Evolutionary conservation across 2,888 invertebrate genomes (phyloP), one percentile per base, ranked within the genome.

Genomic region (Cryptocheilus praepositus): DNA sequence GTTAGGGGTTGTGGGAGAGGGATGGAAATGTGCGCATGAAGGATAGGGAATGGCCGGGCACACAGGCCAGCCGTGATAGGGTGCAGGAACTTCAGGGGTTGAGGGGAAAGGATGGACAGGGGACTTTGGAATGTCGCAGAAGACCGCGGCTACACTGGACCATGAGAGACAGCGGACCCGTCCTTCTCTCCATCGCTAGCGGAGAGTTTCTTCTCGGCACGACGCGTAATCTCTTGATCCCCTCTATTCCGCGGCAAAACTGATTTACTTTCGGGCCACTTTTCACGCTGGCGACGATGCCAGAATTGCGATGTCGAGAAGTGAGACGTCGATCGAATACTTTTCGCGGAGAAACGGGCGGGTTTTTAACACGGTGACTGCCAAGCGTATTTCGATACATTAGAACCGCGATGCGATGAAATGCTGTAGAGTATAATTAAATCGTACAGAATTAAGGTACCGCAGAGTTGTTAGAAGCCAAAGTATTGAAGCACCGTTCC

Each of bases 1-100:
- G 16, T 2, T 11, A 15, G 21, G 21, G 15, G 22, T 11, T 7
- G 57, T 18, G 44, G 11, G 71, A 65, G 73, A 71, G 81, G 86
- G 84, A 83, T 83, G 83, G 86, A 86, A 86, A 86, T 83, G 85
- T 81, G 82, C 84, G 84, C 86, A 88, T 89, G 88, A 89, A 88
- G 88, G 88, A 89, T 88, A 85, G 85, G 87, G 86, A 86, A 87
- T 85, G 86, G 86, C 84, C 85, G 82, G 80, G 55, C 80, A 67
- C 71, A 73, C 70, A 81, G 76, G 77, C 77, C 75, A 80, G 74
- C 72, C 77, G 74, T 80, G 81, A 79, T 81, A 76, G 80, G 83
- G 76, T 76, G 70, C 77, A 74, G 73, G 73, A 74, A 75, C 79
- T 76, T 70, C 61, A 58, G 28, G 46, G 22, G 51, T 60, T 60